These are phyloP conservation scores for Thalpophila matura DNA, from an alignment of 2,888 invertebrate genomes.

Conservation along the genomic window DNA sequence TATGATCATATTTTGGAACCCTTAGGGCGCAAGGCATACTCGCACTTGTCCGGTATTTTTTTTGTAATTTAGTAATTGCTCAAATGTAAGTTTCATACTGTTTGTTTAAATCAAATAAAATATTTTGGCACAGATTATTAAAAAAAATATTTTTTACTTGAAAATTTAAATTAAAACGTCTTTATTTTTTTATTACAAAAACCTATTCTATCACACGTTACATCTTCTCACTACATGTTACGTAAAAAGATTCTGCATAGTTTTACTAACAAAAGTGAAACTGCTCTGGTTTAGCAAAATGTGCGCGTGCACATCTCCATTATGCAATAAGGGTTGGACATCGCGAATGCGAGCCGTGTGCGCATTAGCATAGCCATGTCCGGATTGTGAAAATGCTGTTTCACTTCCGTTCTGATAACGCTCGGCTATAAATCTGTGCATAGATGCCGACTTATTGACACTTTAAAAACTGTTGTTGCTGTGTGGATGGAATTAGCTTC, in stretches of 20 bases:
- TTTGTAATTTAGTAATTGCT: no score
- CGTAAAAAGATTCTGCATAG: slow-evolving; percentile 48
- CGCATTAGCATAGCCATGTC: slow-evolving; percentile 81
- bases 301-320: slow-evolving; percentile 77
- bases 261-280: slow-evolving; percentile 81
- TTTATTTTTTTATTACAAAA: no score
- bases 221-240: slow-evolving; percentile 54
- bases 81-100: no score
- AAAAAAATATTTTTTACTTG: no score
- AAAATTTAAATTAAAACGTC: no score
- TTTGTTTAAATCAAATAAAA: no score
- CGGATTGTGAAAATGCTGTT: slow-evolving; percentile 88
- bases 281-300: slow-evolving; percentile 81
- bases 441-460: slow-evolving; percentile 23
- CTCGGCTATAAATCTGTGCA: slow-evolving; percentile 38
- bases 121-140: no score
- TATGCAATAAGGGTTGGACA: slow-evolving; percentile 87
- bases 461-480: not conserved
- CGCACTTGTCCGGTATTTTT: no score
- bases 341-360: slow-evolving; percentile 71
- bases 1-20: no score
- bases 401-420: slow-evolving; percentile 81
- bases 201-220: no score
- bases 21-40: no score
- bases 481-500: not conserved